Evolutionary conservation across 1,140 invertebrate species (phyloP).

Genomic region (Brachionus paranguensis): DNA sequence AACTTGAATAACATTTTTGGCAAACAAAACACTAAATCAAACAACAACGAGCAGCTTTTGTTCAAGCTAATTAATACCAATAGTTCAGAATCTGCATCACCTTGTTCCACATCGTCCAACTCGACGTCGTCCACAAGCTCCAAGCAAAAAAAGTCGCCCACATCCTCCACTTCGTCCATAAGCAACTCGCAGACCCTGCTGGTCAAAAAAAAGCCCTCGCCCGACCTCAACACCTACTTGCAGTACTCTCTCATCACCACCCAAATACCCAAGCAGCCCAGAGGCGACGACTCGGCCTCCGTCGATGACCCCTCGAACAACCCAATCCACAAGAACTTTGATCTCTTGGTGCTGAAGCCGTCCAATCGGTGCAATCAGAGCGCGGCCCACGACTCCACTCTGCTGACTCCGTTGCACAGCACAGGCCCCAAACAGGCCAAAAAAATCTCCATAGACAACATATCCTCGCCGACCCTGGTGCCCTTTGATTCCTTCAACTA

Average conservation of each 20-base stretch:
- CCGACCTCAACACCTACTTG: neutral
- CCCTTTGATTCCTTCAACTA: constrained; percentile 21
- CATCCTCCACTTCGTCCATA: neutral
- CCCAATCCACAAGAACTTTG: neutral
- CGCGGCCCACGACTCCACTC: neutral
- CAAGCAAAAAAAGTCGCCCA: neutral
- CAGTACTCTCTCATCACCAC: constrained; percentile 12
- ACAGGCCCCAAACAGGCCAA: neutral
- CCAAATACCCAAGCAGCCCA: neutral
- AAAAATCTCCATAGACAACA: neutral
- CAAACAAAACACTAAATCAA: neutral
- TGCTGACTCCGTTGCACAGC: neutral
- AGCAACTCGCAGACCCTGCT: neutral
- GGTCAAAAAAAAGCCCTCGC: neutral
- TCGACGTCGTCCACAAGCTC: neutral
- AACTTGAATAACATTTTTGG: constrained; percentile 7
- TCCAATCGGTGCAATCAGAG: neutral
- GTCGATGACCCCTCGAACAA: neutral
- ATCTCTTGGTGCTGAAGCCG: neutral
- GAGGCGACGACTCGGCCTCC: neutral
- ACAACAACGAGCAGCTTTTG: constrained; percentile 18
- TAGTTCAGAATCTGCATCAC: constrained; percentile 18
- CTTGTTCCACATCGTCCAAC: neutral
- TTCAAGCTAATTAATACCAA: constrained; percentile 34
- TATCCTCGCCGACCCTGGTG: constrained; percentile 24